These are phyloP conservation scores for Ornithorhynchus anatinus DNA, from an alignment of 2,113 vertebrate genomes.

Conservation along the genomic window DNA sequence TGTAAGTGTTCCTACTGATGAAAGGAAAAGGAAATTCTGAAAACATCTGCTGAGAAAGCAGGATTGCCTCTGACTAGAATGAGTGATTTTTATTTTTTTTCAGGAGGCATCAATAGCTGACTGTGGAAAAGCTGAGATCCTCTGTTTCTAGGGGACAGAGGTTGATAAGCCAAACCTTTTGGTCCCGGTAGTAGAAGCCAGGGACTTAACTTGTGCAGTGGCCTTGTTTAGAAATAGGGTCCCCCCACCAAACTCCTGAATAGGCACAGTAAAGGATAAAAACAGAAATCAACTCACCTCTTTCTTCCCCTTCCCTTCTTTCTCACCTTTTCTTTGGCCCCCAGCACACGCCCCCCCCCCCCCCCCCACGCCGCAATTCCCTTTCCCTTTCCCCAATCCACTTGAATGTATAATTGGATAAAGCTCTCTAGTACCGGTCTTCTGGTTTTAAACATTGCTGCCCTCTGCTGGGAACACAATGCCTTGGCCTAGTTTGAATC, in stretches of 20 bases:
- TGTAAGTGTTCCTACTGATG: neutral
- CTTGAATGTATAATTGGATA: neutral
- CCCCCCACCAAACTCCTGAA: neutral
- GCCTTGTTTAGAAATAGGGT: neutral
- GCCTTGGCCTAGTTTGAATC: no score
- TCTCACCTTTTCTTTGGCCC: no score
- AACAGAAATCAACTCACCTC: neutral
- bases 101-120: neutral
- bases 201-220: neutral
- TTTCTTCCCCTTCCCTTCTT: neutral
- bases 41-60: neutral
- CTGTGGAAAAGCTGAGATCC: constrained; percentile 3
- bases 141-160: neutral
- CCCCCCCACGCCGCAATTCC: neutral
- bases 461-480: constrained; percentile 54
- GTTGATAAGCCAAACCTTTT: constrained; percentile 17
- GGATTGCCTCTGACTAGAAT: neutral
- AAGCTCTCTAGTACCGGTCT: neutral
- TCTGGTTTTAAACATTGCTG: constrained; percentile 36
- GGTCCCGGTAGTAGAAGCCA: neutral
- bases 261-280: neutral
- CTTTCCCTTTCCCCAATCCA: neutral
- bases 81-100: neutral
- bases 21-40: neutral
- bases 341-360: neutral